Evolutionary conservation across 2,797 vertebrate genomes (phyloP).

Genomic region (Merluccius polli): DNA sequence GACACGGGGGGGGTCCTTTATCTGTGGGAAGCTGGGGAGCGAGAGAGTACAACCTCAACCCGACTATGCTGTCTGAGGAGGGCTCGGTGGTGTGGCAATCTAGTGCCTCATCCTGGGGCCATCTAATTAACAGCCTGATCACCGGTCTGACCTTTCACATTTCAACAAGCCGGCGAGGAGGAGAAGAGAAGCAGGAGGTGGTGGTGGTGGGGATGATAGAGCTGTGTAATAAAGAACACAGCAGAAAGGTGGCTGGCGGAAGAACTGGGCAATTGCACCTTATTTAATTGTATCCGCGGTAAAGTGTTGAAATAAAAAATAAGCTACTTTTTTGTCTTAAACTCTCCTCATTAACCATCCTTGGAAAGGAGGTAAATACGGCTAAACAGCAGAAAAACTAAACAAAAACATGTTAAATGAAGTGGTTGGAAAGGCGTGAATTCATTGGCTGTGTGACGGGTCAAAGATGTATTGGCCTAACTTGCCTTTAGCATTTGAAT

Average conservation of each 20-base stretch:
- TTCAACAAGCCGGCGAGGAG: slow-evolving; percentile 42
- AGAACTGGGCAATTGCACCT: slow-evolving; percentile 25
- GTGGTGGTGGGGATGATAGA: slow-evolving; percentile 23
- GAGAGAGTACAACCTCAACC: slow-evolving; percentile 29
- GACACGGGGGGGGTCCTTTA: slow-evolving; percentile 46
- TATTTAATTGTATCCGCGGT: not conserved
- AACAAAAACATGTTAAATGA: not conserved
- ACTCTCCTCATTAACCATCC: not conserved
- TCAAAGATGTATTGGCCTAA: not conserved
- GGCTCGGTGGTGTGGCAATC: slow-evolving; percentile 56
- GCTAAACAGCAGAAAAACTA: not conserved
- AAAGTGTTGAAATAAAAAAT: not conserved
- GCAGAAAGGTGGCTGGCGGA: slow-evolving; percentile 12
- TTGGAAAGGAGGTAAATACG: not conserved
- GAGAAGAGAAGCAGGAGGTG: not conserved
- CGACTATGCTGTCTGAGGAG: slow-evolving; percentile 59
- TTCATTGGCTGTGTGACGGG: too few species aligned
- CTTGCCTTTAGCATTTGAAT: not conserved
- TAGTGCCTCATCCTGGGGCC: slow-evolving; percentile 58
- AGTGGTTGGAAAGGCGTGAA: not conserved
- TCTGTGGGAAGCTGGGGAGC: slow-evolving; percentile 35
- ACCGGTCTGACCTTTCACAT: slow-evolving; percentile 76
- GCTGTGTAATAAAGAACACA: not conserved
- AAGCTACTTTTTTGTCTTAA: not conserved
- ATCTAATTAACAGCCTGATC: slow-evolving; percentile 77